Evolutionary conservation across 2,888 invertebrate genomes (phyloP), one percentile per base, ranked within the genome.

Genomic region (Alsophila aescularia): DNA sequence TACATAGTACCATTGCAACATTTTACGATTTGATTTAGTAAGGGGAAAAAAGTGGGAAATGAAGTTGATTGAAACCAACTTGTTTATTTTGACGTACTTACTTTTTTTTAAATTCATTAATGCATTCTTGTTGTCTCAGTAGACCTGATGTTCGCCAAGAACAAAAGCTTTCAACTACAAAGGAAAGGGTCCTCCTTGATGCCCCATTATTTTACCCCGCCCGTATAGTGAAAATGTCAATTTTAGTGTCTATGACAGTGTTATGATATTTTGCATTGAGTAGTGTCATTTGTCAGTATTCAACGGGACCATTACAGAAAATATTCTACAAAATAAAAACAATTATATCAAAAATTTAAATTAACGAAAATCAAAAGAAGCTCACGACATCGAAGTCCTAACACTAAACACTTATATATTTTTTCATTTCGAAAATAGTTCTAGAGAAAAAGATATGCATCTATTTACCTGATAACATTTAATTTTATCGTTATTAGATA

Each of bases 371-470:
- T 45, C 43, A 56, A 69, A 74, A 42, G 10, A 82, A 85, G 80
- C 88, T 90, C 84, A 90, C 89, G 88, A 91, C 90, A 90, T 77
- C 83, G 51, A 90, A 66, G 79, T 80, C 79, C 88, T 90, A 90
- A 77, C 60, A 66, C 87, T 87, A 87, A 80, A 82, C 88, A 88
- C 81, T 84, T 85, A 75, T 64, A 81, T 70, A 78, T 77, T 79
- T 80, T 75, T 86, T 81, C 72, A 79, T 80, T 83, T 87, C 72
- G 83, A 90, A 90, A 90, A 88, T 88, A 89, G 82, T 77, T 80
- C 89, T 91, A 91, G 84, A 87, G 85, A 87, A 87, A 89, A 89
- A 81, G 90, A 91, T 91, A 91, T 91, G 90, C 90, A 85, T 90
- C 90, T 90, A 90, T 87, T 81, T 83, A 85, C 75, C 78, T 85